Evolutionary conservation across 2,797 vertebrate genomes (phyloP).

Genomic region (Macropus fuliginosus): DNA sequence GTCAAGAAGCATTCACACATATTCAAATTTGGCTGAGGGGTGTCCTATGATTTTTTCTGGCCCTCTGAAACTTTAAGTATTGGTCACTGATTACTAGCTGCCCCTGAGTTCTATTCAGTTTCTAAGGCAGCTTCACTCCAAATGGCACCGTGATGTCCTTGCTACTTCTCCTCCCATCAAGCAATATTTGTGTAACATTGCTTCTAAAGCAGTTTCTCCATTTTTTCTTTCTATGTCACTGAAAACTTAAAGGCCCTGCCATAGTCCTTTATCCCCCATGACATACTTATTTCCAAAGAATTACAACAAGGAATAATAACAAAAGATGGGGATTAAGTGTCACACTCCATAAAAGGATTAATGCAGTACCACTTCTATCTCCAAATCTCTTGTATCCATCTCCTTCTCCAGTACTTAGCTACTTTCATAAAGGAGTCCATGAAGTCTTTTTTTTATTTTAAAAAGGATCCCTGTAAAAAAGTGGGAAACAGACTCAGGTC

Average conservation of each 20-base stretch:
- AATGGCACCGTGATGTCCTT: not conserved
- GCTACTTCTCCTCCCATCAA: not conserved
- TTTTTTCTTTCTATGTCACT: not conserved
- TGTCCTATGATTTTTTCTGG: not conserved
- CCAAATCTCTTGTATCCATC: not conserved
- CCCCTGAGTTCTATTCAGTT: not conserved
- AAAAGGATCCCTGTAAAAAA: not conserved
- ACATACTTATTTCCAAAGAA: not conserved
- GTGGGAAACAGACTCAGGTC: not conserved
- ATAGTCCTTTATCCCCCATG: not conserved
- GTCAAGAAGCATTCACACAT: not conserved
- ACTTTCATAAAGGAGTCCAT: not conserved
- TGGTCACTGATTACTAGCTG: not conserved
- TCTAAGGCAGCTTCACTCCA: not conserved
- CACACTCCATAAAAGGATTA: not conserved
- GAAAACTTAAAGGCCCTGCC: not conserved
- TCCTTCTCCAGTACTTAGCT: not conserved
- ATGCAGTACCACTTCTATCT: not conserved
- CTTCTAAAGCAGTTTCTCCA: not conserved
- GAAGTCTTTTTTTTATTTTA: not conserved
- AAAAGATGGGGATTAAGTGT: not conserved
- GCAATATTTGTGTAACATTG: not conserved
- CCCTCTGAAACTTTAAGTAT: not conserved
- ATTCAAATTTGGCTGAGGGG: not conserved
- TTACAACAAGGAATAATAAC: not conserved